Evolutionary conservation across 2,797 vertebrate species (phyloP).

Genomic region (Hozukius guyotensis): DNA sequence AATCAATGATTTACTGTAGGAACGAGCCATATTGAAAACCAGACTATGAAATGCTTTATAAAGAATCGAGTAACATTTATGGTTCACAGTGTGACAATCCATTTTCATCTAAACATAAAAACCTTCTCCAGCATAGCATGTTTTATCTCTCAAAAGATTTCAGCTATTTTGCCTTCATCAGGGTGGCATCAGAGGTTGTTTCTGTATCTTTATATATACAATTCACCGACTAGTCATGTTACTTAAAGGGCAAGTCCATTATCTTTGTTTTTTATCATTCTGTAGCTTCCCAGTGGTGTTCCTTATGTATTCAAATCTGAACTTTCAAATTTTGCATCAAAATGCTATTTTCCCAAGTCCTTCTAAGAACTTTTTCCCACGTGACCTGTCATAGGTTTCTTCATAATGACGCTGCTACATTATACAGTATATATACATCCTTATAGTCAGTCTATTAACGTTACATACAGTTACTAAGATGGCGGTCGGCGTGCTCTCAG

Average conservation of each 20-base stretch:
- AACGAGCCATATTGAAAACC: background rate
- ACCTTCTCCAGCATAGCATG: background rate
- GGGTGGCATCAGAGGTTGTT: background rate
- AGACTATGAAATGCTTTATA: background rate
- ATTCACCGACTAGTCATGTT: background rate
- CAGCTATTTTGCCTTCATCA: background rate
- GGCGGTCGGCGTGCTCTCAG: no score
- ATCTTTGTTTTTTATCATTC: background rate
- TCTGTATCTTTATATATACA: background rate
- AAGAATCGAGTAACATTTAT: background rate
- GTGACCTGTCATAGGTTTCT: no score
- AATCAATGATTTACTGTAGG: background rate
- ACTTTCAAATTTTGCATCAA: no score
- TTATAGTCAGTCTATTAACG: no score
- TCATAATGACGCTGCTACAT: no score
- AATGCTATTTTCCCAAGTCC: no score
- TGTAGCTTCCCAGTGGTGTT: no score
- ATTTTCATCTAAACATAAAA: background rate
- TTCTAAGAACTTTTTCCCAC: fast-evolving
- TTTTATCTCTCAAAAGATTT: background rate
- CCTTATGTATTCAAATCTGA: no score
- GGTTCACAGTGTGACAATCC: background rate
- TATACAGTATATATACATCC: no score
- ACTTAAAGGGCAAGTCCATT: background rate
- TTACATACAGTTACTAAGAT: no score